These are phyloP conservation scores for Mycetomoellerius zeteki DNA, from an alignment of 1,140 invertebrate genomes.

Conservation along the genomic window DNA sequence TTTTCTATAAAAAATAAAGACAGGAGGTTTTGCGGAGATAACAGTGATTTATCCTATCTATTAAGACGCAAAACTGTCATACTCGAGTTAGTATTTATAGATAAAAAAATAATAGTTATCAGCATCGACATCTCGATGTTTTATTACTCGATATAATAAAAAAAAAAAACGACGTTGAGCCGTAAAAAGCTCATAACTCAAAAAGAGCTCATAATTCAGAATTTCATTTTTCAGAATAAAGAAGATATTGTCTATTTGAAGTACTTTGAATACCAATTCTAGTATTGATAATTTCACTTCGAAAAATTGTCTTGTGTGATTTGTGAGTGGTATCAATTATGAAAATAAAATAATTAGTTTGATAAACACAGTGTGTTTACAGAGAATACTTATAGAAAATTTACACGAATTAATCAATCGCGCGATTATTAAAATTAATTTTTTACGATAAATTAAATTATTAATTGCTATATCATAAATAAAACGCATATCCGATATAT, in stretches of 20 bases:
- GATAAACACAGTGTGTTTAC: neutral
- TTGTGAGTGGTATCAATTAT: neutral
- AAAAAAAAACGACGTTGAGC: slow-evolving; percentile 7
- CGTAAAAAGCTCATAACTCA: slow-evolving; percentile 32
- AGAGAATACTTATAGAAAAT: no score
- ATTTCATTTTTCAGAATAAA: slow-evolving; percentile 6
- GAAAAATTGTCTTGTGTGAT: neutral
- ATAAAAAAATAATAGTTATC: slow-evolving; percentile 40
- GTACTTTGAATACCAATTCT: neutral
- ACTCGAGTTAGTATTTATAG: slow-evolving; percentile 38
- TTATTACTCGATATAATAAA: slow-evolving; percentile 36
- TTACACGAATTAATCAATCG: neutral
- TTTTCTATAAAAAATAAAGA: neutral
- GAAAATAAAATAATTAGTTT: neutral
- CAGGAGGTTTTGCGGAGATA: slow-evolving; percentile 10
- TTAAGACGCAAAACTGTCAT: slow-evolving; percentile 44
- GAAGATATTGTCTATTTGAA: neutral
- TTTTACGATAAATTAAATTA: slow-evolving; percentile 6
- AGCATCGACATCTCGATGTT: slow-evolving; percentile 10
- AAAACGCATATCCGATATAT: neutral
- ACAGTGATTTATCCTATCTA: slow-evolving; percentile 33
- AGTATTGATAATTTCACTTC: neutral
- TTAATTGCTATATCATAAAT: neutral
- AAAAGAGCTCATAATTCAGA: no score
- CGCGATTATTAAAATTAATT: neutral